phyloP scores from a whole-genome alignment of 2,113 vertebrate species.

The Limanda limanda region DNA sequence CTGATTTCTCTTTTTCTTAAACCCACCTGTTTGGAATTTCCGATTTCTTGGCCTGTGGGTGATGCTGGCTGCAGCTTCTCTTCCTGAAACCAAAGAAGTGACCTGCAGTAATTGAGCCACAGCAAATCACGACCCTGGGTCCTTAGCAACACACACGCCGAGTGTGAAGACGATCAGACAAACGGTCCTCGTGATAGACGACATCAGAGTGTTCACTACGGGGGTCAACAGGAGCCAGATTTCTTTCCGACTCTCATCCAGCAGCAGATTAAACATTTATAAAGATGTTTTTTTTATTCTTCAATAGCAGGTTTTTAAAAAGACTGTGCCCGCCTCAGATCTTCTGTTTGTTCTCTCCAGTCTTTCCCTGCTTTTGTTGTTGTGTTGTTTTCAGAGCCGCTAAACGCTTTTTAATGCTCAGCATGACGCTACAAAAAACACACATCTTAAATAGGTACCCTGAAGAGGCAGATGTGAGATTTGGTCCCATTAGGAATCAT shows the following conservation, averaged over 20 bases:
- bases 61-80: no score
- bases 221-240: no score
- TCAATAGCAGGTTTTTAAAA: background rate
- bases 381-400: background rate
- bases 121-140: no score
- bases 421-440: background rate
- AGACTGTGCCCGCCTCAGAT: background rate
- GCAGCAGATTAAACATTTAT: background rate
- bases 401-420: background rate
- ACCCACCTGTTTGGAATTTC: no score
- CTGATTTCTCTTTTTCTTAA: no score
- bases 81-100: no score
- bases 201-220: no score
- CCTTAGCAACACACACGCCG: no score
- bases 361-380: background rate
- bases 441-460: background rate
- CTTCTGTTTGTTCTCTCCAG: background rate
- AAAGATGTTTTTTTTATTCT: background rate
- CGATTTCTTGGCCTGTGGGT: no score
- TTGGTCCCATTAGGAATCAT: slow-evolving; percentile 3
- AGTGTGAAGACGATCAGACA: no score
- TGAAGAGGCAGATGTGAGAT: background rate
- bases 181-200: no score
- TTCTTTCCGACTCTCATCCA: background rate
- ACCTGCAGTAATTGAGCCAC: no score